Base-by-base conservation (phyloP, 2,113 vertebrate genomes). In the Urocitellus parryii region DNA sequence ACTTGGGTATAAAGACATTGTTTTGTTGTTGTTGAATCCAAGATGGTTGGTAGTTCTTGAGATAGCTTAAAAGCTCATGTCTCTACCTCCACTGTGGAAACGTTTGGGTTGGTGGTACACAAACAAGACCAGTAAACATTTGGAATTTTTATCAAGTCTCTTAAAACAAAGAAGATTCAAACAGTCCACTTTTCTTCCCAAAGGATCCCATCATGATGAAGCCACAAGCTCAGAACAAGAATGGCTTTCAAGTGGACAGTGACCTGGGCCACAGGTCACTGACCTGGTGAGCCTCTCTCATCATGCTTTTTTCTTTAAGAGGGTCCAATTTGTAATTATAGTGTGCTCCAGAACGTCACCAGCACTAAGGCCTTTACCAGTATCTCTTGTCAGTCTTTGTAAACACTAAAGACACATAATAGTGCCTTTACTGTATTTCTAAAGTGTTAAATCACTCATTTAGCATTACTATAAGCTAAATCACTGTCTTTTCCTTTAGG, bases 21-120 rank as follows among this genome's bases (percentile, higher is more conserved):
- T 32, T 70, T 20, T 18, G 11, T 27, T 17, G 42, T 74, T 45
- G 73, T 68, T 45, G 20, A 89, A 63, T 73, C 5, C 29, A 84
- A 67, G 90, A 90, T 48, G 29, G 48, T 58, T 82, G 58, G 51
- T 42, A 84, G 76, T 20, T 95, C 92, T 83, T 63, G 80, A 90
- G 77, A 79, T 5, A 56, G 5, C 7, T 68, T 56, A n/a, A 58
- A 91, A n/a, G 22, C 5, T 79, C 39, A 58, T 2, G 17, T 42
- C 18, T 24, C 34, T 58, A 37, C 48, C 86, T 6, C 68, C 4
- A 20, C 79, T 39, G 20, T 37, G 53, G 65, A 90, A 79, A 79
- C 27, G 13, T 72, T 13, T 77, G 58, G 84, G 58, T 61, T 53
- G 42, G 4, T 18, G 24, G 77, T 29, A 61, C 7, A 17, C 10